Evolutionary conservation across 2,113 vertebrate species (phyloP).

Genomic region (Malaclemys terrapin): DNA sequence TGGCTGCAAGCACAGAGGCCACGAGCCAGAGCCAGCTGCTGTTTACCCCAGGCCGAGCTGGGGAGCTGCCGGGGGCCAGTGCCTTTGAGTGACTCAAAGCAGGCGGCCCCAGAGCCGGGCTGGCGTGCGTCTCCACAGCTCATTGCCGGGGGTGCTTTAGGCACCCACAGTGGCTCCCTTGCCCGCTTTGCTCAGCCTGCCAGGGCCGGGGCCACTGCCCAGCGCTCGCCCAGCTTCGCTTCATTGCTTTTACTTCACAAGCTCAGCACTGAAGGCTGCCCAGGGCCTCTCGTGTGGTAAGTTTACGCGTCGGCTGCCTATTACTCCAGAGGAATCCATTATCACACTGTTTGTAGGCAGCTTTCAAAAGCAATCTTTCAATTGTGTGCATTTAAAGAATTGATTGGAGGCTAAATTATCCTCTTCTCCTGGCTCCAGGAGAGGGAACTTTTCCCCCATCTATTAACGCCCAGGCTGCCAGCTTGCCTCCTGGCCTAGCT

Average conservation of each 20-base stretch:
- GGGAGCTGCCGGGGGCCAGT: neutral
- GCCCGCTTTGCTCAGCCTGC: neutral
- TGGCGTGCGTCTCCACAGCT: neutral
- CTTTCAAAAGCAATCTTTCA: conserved; percentile 77
- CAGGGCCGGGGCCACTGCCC: neutral
- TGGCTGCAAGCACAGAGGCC: neutral
- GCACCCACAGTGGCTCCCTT: neutral
- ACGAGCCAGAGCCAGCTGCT: neutral
- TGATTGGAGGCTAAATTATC: conserved; percentile 74
- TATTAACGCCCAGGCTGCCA: neutral
- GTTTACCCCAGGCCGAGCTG: neutral
- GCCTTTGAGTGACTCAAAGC: neutral
- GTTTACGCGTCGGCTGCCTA: neutral
- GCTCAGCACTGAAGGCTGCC: neutral
- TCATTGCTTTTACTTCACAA: neutral
- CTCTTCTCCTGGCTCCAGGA: conserved; percentile 24
- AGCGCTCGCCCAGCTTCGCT: accelerated
- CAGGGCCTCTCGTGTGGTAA: neutral
- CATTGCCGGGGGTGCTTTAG: neutral
- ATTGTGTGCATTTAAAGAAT: conserved; percentile 75
- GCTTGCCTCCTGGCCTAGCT: neutral
- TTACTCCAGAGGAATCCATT: conserved; percentile 66
- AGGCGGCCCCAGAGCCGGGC: neutral
- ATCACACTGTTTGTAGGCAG: conserved; percentile 70
- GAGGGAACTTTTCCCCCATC: conserved; percentile 48